Evolutionary conservation across 2,797 vertebrate species (phyloP).

Genomic region (Sebastes minor): DNA sequence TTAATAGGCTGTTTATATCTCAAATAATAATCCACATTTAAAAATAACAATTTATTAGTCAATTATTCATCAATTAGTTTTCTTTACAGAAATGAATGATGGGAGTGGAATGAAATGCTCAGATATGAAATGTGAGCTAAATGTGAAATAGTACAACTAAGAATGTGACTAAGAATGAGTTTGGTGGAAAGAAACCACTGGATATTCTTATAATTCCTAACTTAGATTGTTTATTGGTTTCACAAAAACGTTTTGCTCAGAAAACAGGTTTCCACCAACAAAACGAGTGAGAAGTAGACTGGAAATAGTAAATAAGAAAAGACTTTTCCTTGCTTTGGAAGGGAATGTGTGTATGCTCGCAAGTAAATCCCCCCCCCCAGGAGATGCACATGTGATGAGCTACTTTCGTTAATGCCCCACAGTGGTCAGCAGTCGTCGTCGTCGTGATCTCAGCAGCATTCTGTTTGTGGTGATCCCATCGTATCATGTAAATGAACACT

Average conservation of each 20-base stretch:
- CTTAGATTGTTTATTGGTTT: neutral
- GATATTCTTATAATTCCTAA: neutral
- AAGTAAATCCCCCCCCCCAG: neutral
- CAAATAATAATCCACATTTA: too few species aligned
- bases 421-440: neutral
- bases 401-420: slow-evolving; percentile 16
- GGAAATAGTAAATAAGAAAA: neutral
- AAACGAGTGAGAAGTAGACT: neutral
- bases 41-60: too few species aligned
- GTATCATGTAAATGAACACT: slow-evolving; percentile 2
- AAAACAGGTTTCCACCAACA: neutral
- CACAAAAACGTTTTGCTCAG: neutral
- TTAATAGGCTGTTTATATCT: too few species aligned
- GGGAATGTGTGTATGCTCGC: neutral
- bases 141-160: neutral
- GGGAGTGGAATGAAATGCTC: too few species aligned
- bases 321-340: neutral
- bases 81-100: too few species aligned
- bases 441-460: slow-evolving; percentile 9
- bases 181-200: neutral
- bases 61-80: too few species aligned
- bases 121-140: neutral
- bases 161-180: neutral
- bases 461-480: slow-evolving; percentile 12
- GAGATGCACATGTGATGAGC: slow-evolving; percentile 36